Conservation (phyloP, 2,797 vertebrate species). For the Valencia hispanica region DNA sequence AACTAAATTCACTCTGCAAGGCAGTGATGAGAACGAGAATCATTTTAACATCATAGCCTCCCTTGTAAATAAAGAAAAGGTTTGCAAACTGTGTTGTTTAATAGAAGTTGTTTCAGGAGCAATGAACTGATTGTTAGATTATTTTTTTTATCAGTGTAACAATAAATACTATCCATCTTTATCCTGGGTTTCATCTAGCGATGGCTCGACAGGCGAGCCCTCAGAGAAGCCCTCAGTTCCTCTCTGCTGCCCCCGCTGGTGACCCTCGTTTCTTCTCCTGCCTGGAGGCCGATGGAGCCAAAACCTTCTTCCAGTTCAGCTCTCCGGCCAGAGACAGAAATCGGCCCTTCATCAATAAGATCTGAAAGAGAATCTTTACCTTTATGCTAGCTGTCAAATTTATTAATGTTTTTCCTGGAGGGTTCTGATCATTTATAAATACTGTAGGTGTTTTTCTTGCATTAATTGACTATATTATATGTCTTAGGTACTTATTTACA, state of each 20-base stretch:
- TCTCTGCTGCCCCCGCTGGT: constrained; percentile 40
- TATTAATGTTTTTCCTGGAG: background rate
- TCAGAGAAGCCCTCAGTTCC: constrained; percentile 67
- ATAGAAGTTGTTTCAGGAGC: constrained; percentile 26
- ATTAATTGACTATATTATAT: background rate
- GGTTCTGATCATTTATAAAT: constrained; percentile 1
- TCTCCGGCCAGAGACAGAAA: constrained; percentile 66
- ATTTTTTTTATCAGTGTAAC: constrained; percentile 50
- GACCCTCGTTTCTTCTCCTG: constrained; percentile 72
- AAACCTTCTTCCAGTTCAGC: constrained; percentile 79
- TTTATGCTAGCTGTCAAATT: background rate
- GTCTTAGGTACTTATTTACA: background rate
- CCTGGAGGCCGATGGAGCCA: constrained; percentile 69
- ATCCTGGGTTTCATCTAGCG: constrained; percentile 58
- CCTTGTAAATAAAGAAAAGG: no score
- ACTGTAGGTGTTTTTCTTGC: constrained; percentile 1
- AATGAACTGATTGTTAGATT: constrained; percentile 48
- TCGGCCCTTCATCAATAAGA: constrained; percentile 51
- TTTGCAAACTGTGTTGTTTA: constrained; percentile 36
- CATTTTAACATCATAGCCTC: background rate
- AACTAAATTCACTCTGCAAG: background rate
- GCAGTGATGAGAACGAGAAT: background rate
- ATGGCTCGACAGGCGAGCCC: constrained; percentile 57
- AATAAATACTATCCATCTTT: constrained; percentile 49
- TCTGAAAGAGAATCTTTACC: constrained; percentile 47